Percentiles rank a stretch among this genome's conserved stretches.
Evolutionary conservation across 2,888 invertebrate species (phyloP).

Genomic region (Erpobdella octoculata): DNA sequence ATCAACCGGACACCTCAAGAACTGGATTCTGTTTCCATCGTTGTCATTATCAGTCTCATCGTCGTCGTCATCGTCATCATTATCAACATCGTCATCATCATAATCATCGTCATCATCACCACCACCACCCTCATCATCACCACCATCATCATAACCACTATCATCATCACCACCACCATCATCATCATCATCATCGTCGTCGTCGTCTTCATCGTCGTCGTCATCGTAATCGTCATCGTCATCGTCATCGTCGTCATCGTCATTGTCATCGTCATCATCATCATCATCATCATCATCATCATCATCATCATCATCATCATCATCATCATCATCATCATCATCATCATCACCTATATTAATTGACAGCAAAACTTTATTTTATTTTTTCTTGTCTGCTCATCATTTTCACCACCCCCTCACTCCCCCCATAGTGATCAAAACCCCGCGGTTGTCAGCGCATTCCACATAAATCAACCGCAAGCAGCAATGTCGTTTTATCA

Average conservation of each 20-base stretch:
- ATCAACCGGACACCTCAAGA: too few relatives aligned
- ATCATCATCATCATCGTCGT: background rate
- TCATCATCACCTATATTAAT: background rate
- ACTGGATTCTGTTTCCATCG: too few relatives aligned
- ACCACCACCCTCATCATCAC: background rate
- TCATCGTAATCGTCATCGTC: background rate
- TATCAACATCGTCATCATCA: background rate
- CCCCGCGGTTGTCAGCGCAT: too few relatives aligned
- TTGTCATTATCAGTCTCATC: background rate
- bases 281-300: background rate
- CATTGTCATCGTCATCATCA: background rate
- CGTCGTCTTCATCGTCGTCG: background rate
- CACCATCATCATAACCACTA: background rate
- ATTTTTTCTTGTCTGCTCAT: too few relatives aligned
- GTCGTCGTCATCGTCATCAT: background rate
- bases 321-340: background rate
- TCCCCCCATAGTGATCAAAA: too few relatives aligned
- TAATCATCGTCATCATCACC: background rate
- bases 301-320: background rate
- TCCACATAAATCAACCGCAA: too few relatives aligned
- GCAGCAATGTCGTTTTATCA: too few relatives aligned
- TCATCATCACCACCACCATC: background rate
- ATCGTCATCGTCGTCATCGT: constrained; percentile 2
- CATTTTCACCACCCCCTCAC: too few relatives aligned
- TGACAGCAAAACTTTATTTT: too few relatives aligned